These are phyloP conservation scores for Mythimna impura DNA, from an alignment of 2,888 invertebrate species.

Conservation along the genomic window DNA sequence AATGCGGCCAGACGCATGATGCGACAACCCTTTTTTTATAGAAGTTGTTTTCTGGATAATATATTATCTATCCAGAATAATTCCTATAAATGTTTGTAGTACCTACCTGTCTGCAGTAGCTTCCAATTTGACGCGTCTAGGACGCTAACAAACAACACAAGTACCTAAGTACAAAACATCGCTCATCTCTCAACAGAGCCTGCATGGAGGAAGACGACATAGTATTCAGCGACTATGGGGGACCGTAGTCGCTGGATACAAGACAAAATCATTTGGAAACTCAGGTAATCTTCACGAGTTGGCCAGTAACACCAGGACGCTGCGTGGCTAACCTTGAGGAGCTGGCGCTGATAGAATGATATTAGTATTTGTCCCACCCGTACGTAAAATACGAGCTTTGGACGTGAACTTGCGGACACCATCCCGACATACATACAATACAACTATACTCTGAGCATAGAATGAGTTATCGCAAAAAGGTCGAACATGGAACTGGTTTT, in stretches of 20 bases:
- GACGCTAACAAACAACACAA: slow-evolving; percentile 3
- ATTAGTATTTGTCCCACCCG: no score
- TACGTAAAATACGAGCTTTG: no score
- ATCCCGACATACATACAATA: not conserved
- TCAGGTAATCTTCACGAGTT: no score
- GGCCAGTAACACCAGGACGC: no score
- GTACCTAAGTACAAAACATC: slow-evolving; percentile 22
- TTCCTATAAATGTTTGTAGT: not conserved
- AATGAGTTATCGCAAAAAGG: slow-evolving; percentile 21
- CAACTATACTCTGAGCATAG: slow-evolving; percentile 1
- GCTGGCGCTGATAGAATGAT: no score
- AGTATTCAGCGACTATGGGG: no score
- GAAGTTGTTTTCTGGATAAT: not conserved
- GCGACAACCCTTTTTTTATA: not conserved
- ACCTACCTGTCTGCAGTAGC: not conserved
- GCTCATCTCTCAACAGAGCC: no score
- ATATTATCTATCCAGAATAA: not conserved
- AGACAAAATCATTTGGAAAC: no score
- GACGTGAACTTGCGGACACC: no score
- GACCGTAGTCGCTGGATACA: no score
- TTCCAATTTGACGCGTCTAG: not conserved
- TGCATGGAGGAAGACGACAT: no score
- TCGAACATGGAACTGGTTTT: slow-evolving; percentile 40
- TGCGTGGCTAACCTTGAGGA: no score
- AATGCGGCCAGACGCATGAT: not conserved